Evolutionary conservation across 2,888 invertebrate genomes (phyloP), one percentile per base, ranked within the genome.

Genomic region (Erebia aethiops): DNA sequence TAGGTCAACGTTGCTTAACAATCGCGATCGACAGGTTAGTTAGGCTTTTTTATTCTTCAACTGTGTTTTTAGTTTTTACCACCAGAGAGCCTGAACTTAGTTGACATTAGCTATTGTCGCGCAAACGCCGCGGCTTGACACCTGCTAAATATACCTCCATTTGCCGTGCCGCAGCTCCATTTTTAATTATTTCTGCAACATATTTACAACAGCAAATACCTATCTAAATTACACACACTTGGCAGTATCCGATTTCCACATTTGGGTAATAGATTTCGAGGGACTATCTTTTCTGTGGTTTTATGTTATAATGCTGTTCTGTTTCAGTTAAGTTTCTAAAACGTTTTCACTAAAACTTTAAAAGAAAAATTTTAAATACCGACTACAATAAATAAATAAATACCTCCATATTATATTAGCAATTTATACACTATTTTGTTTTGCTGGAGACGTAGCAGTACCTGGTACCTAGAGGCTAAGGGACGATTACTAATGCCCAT

Each of bases 401-500:
- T 35, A 35, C 35, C 46, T 46, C 16, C 35, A 16, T 16, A 60
- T n/a, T 41, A 41, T n/a, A 41, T n/a, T 3, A 41, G 41, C 9
- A 41, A 43, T n/a, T 9, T n/a, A 41, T 35, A 7, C 35, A 7
- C 61, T 67, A 60, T 71, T 69, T 71, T 69, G 66, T 67, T 67
- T 69, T 51, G 26, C 63, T 57, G 52, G 35, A 65, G 57, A 54
- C 49, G 56, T 61, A 61, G 43, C 61, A 18, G 60, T 61, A 46
- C 43, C 61, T 61, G 21, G 49, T 21, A 62, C 62, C 62, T 46
- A 66, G 64, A 60, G 57, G 58, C 68, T 54, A 73, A 71, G 72
- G 67, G 70, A 60, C 62, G 69, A 69, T 74, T 71, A 70, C 64
- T 69, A 71, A 74, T 70, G 58, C 60, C 60, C 67, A 57, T 60